Evolutionary conservation across 2,888 invertebrate species (phyloP), one percentile per base, ranked within the genome.

Genomic region (Polydrusus cervinus): DNA sequence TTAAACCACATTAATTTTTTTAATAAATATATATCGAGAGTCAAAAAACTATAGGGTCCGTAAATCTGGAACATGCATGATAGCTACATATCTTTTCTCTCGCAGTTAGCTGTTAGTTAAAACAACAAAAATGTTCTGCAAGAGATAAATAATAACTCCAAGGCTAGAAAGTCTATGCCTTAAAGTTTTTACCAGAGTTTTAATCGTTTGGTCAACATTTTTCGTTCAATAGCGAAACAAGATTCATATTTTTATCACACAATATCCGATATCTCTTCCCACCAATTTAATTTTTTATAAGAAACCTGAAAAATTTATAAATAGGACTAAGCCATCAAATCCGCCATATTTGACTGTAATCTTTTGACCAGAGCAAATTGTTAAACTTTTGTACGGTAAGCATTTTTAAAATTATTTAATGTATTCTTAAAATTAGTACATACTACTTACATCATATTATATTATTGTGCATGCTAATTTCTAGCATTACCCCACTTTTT

Each of bases 281-380:
- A 60, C 57, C 57, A 38, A 10, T 11, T 60, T 60, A 16, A 60
- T 60, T 60, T 60, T 60, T 60, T 60, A 30, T 38, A 60, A 16
- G 14, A 38, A 40, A 38, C 11, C n/a, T n/a, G 3, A 60, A 60
- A 60, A 60, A 9, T 14, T 60, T 60, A 60, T 60, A 60, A 60
- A 57, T 30, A 60, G 57, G 5, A 3, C 38, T 38, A 3, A 9
- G 30, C 7, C 10, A 38, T 2, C 14, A 20, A 64, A 10, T 13
- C 6, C 47, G 49, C 34, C 49, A 49, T 64, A 49, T 34, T 64
- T 30, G 16, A 49, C 49, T 47, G 7, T 14, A 16, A 49, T 49
- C 30, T 30, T 64, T 64, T n/a, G 45, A 64, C 64, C 64, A 64
- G 64, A 64, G n/a, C 47, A 14, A 34, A 64, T 16, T 30, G 34